Base-by-base conservation (phyloP, 1,140 invertebrate species). In the Macrostomum lignano region DNA sequence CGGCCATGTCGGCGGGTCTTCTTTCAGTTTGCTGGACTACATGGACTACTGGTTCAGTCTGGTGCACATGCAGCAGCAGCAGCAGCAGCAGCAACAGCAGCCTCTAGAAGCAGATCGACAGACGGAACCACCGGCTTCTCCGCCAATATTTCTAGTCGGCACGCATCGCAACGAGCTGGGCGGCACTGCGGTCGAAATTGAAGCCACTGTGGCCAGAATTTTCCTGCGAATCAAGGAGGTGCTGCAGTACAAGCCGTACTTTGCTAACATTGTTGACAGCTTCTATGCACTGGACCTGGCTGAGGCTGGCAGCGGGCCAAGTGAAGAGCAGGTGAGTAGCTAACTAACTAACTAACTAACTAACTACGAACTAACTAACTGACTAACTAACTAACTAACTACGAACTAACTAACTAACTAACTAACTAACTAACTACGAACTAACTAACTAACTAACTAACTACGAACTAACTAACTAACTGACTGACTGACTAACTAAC, bases 71-170 rank as follows among this genome's bases (percentile, higher is more conserved):
- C n/a, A n/a, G n/a, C n/a, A n/a, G n/a, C n/a, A n/a, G n/a, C n/a
- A n/a, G n/a, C 40, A 51, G 46, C 26, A 46, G 40, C 0, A 35
- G 35, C 1, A 41, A 43, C 21, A 36, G 37, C 26, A n/a, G n/a
- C n/a, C n/a, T n/a, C n/a, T n/a, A n/a, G n/a, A n/a, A n/a, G n/a
- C n/a, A n/a, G n/a, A n/a, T n/a, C n/a, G n/a, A 36, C 46, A 9
- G 43, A 46, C 32, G 23, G 45, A 43, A 33, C 48, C 35, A n/a
- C 38, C 41, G 7, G 37, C 54, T 6, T 53, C 50, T 19, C 57
- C 57, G 3, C 49, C 55, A 9, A 47, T 60, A 24, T 45, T 60
- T 31, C 44, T 60, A 17, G 53, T 60, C 7, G 57, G 57, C 3
- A 52, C 52, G 1, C 55, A 58, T 36, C 42, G 46, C 31, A 44